Evolutionary conservation across 2,797 vertebrate species (phyloP).

Genomic region (Coregonus ussuriensis): DNA sequence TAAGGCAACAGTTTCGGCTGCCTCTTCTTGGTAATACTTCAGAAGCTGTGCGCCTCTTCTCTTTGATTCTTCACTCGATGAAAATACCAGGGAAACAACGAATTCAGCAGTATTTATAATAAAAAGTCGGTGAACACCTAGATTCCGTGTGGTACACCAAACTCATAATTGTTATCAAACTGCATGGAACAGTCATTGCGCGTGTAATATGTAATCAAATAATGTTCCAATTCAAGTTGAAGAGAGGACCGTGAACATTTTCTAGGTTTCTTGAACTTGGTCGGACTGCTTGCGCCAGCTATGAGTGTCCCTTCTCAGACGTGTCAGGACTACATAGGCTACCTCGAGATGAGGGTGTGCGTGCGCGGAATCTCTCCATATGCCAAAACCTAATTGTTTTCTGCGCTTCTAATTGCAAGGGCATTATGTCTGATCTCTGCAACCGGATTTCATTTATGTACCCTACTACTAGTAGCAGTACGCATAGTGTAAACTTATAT

Average conservation of each 20-base stretch:
- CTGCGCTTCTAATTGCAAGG: neutral
- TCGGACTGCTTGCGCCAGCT: slow-evolving; percentile 19
- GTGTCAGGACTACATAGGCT: slow-evolving; percentile 47
- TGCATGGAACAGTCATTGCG: slow-evolving; percentile 76
- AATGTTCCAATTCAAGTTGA: slow-evolving; percentile 36
- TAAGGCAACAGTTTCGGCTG: slow-evolving; percentile 82
- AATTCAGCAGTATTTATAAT: slow-evolving; percentile 94
- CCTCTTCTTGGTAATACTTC: no score
- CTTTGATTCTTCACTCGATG: slow-evolving; percentile 82
- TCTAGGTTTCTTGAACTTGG: slow-evolving; percentile 16
- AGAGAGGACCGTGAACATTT: slow-evolving; percentile 31
- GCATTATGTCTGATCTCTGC: neutral
- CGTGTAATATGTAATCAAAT: slow-evolving; percentile 36
- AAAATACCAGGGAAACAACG: slow-evolving; percentile 86
- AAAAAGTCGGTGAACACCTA: slow-evolving; percentile 83
- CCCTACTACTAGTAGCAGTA: neutral
- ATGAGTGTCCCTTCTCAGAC: slow-evolving; percentile 39
- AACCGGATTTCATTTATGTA: neutral
- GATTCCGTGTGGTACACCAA: slow-evolving; percentile 61
- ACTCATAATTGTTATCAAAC: slow-evolving; percentile 72
- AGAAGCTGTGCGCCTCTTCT: no score
- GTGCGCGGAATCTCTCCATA: neutral
- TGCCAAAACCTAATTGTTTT: neutral
- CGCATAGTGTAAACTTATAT: neutral
- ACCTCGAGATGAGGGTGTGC: neutral